Conservation (phyloP, 37 sponge, comb jelly and placozoan species). For the Cliona cf. orientalis region DNA sequence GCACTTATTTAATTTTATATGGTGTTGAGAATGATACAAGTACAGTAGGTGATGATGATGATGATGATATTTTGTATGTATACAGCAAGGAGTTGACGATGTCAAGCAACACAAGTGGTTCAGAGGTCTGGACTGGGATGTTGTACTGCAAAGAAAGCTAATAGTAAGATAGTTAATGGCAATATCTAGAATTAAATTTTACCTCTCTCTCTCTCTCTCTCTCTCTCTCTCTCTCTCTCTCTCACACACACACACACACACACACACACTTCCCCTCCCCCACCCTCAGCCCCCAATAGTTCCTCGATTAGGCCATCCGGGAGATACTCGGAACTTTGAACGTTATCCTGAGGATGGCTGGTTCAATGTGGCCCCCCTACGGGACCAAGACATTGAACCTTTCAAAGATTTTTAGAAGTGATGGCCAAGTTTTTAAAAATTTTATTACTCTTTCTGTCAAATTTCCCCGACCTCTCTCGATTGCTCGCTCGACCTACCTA, state of each 20-base stretch:
- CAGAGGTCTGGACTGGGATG: constrained; percentile 88
- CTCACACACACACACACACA: constrained; percentile 1
- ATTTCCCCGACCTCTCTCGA: too few relatives aligned
- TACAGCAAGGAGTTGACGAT: constrained; percentile 86
- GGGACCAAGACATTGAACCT: constrained; percentile 56
- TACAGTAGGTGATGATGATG: background rate
- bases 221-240: background rate
- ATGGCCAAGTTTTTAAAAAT: too few relatives aligned
- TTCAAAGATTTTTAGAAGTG: constrained; percentile 87
- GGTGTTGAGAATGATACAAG: background rate
- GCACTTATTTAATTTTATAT: background rate
- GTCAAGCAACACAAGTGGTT: constrained; percentile 96
- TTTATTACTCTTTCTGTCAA: too few relatives aligned
- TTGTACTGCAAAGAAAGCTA: constrained; percentile 72
- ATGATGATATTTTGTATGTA: background rate
- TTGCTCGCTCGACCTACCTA: too few relatives aligned
- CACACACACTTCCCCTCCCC: background rate
- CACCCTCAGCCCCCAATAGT: constrained; percentile 78
- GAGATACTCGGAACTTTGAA: constrained; percentile 95
- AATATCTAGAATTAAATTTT: background rate
- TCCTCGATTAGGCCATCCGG: constrained; percentile 80
- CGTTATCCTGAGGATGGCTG: constrained; percentile 93
- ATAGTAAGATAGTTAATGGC: constrained; percentile 30
- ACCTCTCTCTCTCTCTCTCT: constrained; percentile 13
- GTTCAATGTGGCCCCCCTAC: constrained; percentile 77